A percentile compares a stretch with the other conserved stretches of the same genome.
Evolutionary conservation across 2,888 invertebrate genomes (phyloP).

Genomic region (Pasiphila rectangulata): DNA sequence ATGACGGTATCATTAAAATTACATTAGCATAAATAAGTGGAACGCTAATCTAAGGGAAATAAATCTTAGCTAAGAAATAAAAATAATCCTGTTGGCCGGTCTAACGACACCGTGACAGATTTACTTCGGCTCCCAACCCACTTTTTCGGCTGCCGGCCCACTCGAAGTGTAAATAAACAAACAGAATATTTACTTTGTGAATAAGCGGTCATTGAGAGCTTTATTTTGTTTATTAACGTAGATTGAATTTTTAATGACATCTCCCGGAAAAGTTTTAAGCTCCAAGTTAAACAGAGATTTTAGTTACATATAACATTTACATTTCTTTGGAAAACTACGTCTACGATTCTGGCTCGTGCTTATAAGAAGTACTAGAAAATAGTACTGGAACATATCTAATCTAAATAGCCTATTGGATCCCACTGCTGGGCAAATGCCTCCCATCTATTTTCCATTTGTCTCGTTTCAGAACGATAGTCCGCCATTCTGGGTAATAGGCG

Average conservation of each 20-base stretch:
- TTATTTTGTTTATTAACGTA: constrained; percentile 9
- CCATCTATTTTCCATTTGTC: too few relatives aligned
- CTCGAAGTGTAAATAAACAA: constrained; percentile 14
- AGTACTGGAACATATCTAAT: too few relatives aligned
- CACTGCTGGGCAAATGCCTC: too few relatives aligned
- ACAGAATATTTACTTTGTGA: constrained; percentile 7
- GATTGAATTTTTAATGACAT: background rate
- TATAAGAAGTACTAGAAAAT: too few relatives aligned
- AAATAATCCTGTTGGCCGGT: constrained; percentile 66
- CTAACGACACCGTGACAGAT: constrained; percentile 65
- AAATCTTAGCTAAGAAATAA: constrained; percentile 74
- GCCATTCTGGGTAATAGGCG: too few relatives aligned
- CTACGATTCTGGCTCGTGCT: too few relatives aligned
- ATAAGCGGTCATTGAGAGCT: constrained; percentile 9
- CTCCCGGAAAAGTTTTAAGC: too few relatives aligned
- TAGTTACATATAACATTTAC: background rate
- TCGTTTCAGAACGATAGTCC: too few relatives aligned
- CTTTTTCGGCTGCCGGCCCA: constrained; percentile 1
- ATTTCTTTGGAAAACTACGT: background rate
- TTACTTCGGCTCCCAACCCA: constrained; percentile 26
- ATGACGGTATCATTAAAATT: constrained; percentile 79
- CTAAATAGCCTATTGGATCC: too few relatives aligned
- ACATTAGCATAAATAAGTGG: constrained; percentile 81
- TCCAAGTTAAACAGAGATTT: background rate
- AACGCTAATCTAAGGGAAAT: constrained; percentile 79